Conservation (phyloP, 2,113 vertebrate species). For the Semnornis frantzii region DNA sequence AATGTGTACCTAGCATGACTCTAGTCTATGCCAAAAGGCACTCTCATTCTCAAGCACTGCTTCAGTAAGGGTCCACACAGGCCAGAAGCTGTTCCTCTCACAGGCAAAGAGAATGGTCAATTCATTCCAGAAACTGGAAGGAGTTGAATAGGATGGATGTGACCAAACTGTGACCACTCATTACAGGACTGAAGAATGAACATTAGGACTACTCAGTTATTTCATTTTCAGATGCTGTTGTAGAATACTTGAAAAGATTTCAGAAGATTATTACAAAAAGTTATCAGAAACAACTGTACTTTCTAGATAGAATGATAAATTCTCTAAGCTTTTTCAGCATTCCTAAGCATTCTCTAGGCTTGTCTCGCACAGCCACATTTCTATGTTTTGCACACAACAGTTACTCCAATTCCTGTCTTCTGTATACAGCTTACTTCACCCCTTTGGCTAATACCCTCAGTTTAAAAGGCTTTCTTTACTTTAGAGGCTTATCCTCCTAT, state of each 20-base stretch:
- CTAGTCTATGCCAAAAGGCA: neutral
- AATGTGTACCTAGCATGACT: neutral
- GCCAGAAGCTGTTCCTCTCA: neutral
- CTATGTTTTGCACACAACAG: neutral
- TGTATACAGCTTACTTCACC: neutral
- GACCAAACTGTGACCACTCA: neutral
- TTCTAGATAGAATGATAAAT: neutral
- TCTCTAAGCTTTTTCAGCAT: neutral
- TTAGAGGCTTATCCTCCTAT: slow-evolving; percentile 4
- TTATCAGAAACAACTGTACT: neutral
- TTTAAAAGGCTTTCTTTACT: slow-evolving; percentile 19
- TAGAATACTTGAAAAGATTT: neutral
- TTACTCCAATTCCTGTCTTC: neutral
- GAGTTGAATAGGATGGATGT: neutral
- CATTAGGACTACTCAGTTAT: neutral
- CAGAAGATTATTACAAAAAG: neutral
- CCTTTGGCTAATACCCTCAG: neutral
- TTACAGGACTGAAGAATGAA: neutral
- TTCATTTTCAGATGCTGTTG: neutral
- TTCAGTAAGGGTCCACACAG: neutral
- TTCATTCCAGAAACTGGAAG: neutral
- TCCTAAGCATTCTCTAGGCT: neutral
- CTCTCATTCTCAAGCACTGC: neutral
- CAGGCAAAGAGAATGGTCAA: neutral
- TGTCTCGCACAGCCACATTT: neutral